Percentiles rank a stretch among this genome's conserved stretches.
phyloP scores from a whole-genome alignment of 2,113 vertebrate species.

The Candoia aspera region DNA sequence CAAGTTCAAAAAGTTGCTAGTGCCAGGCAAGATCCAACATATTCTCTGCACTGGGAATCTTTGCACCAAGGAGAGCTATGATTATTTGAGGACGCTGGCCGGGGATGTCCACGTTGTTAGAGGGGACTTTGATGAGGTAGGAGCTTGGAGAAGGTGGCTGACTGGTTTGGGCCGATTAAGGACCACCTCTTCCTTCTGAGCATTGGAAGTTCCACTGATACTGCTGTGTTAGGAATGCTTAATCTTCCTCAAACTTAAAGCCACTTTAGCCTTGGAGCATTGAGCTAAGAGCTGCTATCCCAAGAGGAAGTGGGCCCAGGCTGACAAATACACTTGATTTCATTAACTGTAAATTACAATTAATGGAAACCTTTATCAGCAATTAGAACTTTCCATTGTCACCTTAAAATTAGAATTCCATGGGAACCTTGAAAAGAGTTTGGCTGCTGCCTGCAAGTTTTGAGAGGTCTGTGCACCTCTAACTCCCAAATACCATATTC shows the following conservation, averaged over 20 bases:
- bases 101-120: conserved; percentile 96
- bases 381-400: no score
- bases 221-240: background rate
- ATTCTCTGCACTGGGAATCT: conserved; percentile 98
- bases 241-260: background rate
- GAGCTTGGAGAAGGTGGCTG: background rate
- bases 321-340: no score
- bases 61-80: conserved; percentile 98
- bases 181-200: background rate
- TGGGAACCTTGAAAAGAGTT: no score
- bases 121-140: conserved; percentile 98
- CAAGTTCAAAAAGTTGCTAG: conserved; percentile 98
- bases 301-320: background rate
- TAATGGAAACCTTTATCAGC: no score
- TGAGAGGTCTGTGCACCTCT: no score
- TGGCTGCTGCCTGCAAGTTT: no score
- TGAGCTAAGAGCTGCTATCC: background rate
- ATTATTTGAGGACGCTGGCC: conserved; percentile 97
- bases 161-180: background rate
- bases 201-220: background rate
- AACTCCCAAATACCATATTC: no score
- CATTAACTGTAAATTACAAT: no score
- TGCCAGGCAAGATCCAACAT: conserved; percentile 98
- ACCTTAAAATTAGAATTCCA: no score
- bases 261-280: background rate